A percentile compares a stretch with the other conserved stretches of the same genome.
Conservation (phyloP, 2,888 invertebrate genomes). For the Eudiplozoon nipponicum region DNA sequence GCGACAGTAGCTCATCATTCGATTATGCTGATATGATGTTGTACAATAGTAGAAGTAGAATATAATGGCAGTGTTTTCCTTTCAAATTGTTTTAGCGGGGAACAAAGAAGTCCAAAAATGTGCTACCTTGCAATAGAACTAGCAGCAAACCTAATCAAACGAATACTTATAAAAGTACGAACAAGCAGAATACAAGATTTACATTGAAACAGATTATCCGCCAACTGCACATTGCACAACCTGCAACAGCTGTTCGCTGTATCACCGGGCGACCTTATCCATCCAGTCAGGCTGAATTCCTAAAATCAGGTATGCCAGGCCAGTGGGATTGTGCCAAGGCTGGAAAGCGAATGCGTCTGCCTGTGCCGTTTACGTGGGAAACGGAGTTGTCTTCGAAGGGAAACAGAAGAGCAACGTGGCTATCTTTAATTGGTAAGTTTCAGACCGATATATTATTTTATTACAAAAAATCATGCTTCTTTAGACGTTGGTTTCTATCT, state of each 20-base stretch:
- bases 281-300: background rate
- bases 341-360: background rate
- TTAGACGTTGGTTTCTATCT: too few relatives aligned
- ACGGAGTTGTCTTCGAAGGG: background rate
- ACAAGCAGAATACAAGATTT: too few relatives aligned
- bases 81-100: too few relatives aligned
- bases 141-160: too few relatives aligned
- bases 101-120: too few relatives aligned
- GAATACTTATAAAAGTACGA: too few relatives aligned
- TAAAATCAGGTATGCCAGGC: background rate
- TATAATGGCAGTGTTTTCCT: too few relatives aligned
- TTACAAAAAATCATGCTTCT: too few relatives aligned
- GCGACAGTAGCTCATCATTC: too few relatives aligned
- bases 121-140: too few relatives aligned
- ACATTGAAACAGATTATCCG: background rate
- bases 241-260: background rate
- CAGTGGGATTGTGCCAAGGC: background rate
- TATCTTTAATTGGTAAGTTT: background rate
- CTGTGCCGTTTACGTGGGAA: constrained; percentile 1
- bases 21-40: too few relatives aligned
- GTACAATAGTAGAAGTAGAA: too few relatives aligned
- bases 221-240: background rate
- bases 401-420: background rate
- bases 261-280: background rate
- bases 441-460: background rate